Evolutionary conservation across 2,113 vertebrate genomes (phyloP), one percentile per base, ranked within the genome.

Genomic region (Proteles cristata): DNA sequence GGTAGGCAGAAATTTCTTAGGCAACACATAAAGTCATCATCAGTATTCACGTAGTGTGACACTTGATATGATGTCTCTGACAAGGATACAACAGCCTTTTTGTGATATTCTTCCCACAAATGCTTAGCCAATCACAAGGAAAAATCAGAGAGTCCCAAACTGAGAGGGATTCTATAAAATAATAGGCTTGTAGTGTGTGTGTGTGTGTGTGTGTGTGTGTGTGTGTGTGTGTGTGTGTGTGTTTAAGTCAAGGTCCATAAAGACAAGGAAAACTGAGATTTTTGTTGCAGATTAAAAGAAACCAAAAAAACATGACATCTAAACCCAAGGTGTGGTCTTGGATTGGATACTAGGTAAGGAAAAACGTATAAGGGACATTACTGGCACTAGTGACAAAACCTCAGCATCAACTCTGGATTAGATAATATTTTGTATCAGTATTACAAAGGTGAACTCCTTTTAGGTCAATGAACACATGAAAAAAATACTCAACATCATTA

Each of bases 71-170:
- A 93, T 76, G 35, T 23, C 17, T 35, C 35, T 45, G 65, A 66
- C 8, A 63, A 92, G 58, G 14, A 43, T 11, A 25, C 17, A 76
- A 66, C 1, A 58, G 35, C 79, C 92, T 76, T 76, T 76, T 83
- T 73, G 58, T 61, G n/a, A 58, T 76, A 76, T 76, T 83, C 39
- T 76, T 58, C 68, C 6, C 95, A 74, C 88, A 93, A 88, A 74
- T 19, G 10, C 45, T 43, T 66, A 58, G 39, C 7, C 3, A 76
- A 76, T 76, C 66, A 76, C 66, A 86, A 85, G 2, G 12, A 88
- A 92, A 82, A 28, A 82, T 33, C 61, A 88, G 68, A 87, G 68
- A 76, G 88, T 82, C 55, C 61, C 48, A 83, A 93, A 96, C 5
- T 48, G 69, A 93, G 23, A 82, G 28, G 66, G 16, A 88, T 25